A percentile compares a stretch with the other conserved stretches of the same genome.
These are phyloP conservation scores for Drosophila sordidula DNA, from an alignment of 2,888 invertebrate species.

Conservation along the genomic window DNA sequence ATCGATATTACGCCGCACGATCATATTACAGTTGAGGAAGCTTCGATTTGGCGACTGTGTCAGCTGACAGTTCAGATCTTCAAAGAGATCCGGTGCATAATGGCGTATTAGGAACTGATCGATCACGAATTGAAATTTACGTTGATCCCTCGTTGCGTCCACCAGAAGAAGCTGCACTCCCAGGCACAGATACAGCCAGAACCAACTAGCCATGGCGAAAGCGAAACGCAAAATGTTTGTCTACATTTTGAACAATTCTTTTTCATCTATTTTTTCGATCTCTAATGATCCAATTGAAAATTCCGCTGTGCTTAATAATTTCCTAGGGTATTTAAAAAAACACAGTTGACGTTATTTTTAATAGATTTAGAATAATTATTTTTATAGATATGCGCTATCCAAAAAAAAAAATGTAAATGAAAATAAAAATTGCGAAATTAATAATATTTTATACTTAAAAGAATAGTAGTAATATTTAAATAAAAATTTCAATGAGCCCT, in stretches of 20 bases:
- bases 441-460: too few relatives aligned
- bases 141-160: constrained; percentile 1
- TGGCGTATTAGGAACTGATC: constrained; percentile 30
- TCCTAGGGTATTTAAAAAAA: background rate
- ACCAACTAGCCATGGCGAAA: constrained; percentile 9
- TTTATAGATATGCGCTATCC: background rate
- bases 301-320: background rate
- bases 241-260: background rate
- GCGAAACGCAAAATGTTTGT: constrained; percentile 1
- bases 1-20: constrained; percentile 18
- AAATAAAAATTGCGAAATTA: background rate
- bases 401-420: background rate
- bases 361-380: background rate
- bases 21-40: constrained; percentile 19
- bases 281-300: background rate
- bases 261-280: background rate
- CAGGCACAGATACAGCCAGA: constrained; percentile 8
- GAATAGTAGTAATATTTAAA: too few relatives aligned
- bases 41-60: constrained; percentile 20
- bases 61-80: constrained; percentile 14
- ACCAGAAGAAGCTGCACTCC: constrained; percentile 5
- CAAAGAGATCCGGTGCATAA: constrained; percentile 7
- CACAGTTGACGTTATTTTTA: background rate
- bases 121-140: constrained; percentile 37
- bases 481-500: too few relatives aligned